A percentile compares a stretch with the other conserved stretches of the same genome.
Conservation (phyloP, 2,888 invertebrate genomes). For the Orthosia gracilis region DNA sequence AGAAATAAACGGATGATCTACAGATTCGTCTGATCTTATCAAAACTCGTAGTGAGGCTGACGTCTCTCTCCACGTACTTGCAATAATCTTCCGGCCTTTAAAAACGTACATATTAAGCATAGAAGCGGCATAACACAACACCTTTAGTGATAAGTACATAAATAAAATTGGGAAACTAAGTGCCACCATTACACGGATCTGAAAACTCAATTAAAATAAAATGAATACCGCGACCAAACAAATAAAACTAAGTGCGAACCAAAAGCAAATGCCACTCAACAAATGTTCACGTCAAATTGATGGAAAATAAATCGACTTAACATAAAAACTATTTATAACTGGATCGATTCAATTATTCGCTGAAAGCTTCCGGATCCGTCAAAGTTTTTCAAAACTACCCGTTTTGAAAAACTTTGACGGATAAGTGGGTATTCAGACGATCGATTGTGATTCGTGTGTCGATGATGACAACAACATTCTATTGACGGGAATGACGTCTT, state of each 20-base stretch:
- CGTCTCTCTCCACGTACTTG: neutral
- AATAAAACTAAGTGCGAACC: constrained; percentile 45
- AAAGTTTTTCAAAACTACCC: too few species aligned
- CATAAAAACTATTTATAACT: constrained; percentile 30
- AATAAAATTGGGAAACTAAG: constrained; percentile 7
- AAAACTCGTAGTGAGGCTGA: neutral
- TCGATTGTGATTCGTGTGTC: neutral
- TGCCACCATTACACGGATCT: neutral
- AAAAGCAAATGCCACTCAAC: constrained; percentile 37
- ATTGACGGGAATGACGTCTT: neutral
- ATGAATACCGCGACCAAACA: constrained; percentile 35
- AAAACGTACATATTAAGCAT: neutral
- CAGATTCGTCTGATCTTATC: too few species aligned
- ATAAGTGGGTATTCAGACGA: constrained; percentile 26
- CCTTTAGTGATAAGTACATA: neutral
- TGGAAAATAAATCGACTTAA: constrained; percentile 18
- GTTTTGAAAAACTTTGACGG: neutral
- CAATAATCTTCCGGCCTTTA: neutral
- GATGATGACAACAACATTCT: neutral
- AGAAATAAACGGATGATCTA: too few species aligned
- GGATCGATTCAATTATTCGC: constrained; percentile 17
- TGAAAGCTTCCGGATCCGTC: constrained; percentile 17
- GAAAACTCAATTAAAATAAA: constrained; percentile 37
- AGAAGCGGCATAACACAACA: neutral
- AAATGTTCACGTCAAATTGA: constrained; percentile 30